Evolutionary conservation across 2,113 vertebrate species (phyloP).

Genomic region (Sciurus niger): DNA sequence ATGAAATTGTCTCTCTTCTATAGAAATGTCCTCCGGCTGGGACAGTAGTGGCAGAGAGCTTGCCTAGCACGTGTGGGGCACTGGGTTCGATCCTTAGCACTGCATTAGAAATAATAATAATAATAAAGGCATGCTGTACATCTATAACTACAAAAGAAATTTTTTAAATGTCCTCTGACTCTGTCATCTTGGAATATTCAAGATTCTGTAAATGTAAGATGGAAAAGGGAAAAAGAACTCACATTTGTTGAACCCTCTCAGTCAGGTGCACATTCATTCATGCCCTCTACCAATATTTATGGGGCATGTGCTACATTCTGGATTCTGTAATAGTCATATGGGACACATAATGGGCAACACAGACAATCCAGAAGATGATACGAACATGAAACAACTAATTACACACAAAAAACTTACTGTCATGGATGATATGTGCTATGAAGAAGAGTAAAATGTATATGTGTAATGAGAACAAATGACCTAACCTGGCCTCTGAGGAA

Average conservation of each 20-base stretch:
- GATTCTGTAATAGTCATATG: not conserved
- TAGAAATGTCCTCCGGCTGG: not conserved
- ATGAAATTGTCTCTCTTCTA: not conserved
- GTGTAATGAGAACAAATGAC: not conserved
- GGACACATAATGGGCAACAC: not conserved
- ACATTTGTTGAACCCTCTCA: not conserved
- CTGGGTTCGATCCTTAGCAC: too few relatives aligned
- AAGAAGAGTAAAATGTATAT: not conserved
- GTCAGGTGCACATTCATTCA: not conserved
- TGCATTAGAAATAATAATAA: too few relatives aligned
- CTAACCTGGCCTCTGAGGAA: not conserved
- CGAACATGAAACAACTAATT: not conserved
- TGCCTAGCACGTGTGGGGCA: too few relatives aligned
- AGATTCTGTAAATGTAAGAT: not conserved
- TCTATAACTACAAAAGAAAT: too few relatives aligned
- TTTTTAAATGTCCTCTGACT: not conserved
- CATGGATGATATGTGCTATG: not conserved
- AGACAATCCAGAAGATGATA: not conserved
- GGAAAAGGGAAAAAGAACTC: not conserved
- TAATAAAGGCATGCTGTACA: too few relatives aligned
- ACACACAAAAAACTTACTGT: not conserved
- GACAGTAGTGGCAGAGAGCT: too few relatives aligned
- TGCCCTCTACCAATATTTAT: constrained; percentile 3
- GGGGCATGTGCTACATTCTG: not conserved
- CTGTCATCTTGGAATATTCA: not conserved